phyloP scores from a whole-genome alignment of 2,888 invertebrate genomes.

The Mesoligia furuncula region DNA sequence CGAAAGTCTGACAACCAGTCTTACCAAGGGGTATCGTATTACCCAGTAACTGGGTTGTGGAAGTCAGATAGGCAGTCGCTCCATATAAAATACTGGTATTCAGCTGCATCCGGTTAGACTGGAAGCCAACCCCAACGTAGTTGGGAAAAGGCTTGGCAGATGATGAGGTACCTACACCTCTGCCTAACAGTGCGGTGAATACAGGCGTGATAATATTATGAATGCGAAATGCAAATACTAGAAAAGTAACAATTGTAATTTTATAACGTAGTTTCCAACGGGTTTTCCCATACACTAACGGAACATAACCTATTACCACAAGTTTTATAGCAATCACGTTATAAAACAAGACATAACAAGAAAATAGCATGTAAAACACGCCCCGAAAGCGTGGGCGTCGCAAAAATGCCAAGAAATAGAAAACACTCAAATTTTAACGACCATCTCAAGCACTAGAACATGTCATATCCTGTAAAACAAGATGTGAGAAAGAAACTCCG shows the following conservation, averaged over 20 bases:
- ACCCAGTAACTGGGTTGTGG: too few relatives aligned
- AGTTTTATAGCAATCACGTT: conserved; percentile 48
- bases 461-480: conserved; percentile 63
- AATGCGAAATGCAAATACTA: neutral
- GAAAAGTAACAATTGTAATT: neutral
- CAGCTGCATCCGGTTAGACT: too few relatives aligned
- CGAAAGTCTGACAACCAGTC: too few relatives aligned
- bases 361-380: conserved; percentile 55
- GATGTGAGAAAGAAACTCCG: conserved; percentile 50
- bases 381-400: conserved; percentile 48
- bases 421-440: conserved; percentile 60
- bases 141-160: too few relatives aligned
- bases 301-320: conserved; percentile 27
- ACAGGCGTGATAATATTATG: neutral
- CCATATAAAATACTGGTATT: too few relatives aligned
- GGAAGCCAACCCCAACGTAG: too few relatives aligned
- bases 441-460: conserved; percentile 40
- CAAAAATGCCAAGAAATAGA: conserved; percentile 55
- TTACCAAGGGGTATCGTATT: too few relatives aligned
- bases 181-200: neutral
- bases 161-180: neutral
- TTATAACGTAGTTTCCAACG: conserved; percentile 3
- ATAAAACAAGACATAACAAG: conserved; percentile 55
- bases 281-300: conserved; percentile 29
- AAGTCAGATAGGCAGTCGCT: too few relatives aligned